Conservation (phyloP, 2,797 vertebrate genomes). For the Tokudaia muenninki region DNA sequence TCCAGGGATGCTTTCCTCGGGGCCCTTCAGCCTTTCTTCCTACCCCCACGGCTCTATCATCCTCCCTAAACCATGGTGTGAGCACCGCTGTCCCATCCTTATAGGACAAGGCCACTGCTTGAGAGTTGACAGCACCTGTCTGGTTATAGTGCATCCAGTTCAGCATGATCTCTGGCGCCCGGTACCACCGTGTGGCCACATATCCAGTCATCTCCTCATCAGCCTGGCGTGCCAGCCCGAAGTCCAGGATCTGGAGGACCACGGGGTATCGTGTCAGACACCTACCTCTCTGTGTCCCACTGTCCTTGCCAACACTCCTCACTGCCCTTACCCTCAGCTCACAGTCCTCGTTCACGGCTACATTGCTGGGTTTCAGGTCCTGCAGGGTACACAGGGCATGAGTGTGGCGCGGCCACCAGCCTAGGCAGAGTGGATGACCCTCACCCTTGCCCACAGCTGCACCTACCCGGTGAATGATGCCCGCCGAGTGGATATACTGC, state of each 20-base stretch:
- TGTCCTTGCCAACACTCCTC: rapidly evolving
- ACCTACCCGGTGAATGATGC: conserved; percentile 98
- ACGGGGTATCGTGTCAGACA: neutral
- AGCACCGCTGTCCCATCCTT: neutral
- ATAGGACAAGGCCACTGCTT: rapidly evolving
- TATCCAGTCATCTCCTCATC: conserved; percentile 99
- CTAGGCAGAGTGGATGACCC: neutral
- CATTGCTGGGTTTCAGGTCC: conserved; percentile 99
- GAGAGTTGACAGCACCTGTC: conserved; percentile 90
- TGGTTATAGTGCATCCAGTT: conserved; percentile 99
- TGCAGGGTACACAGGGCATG: conserved; percentile 77
- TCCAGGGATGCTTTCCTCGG: neutral
- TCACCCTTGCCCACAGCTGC: neutral
- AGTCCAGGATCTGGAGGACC: conserved; percentile 95
- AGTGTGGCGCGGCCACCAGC: neutral
- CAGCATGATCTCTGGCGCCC: conserved; percentile 99
- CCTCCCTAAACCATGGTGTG: neutral
- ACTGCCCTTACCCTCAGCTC: conserved; percentile 93
- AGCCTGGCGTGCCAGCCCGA: conserved; percentile 97
- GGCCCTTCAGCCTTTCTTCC: neutral
- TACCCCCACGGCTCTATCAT: neutral
- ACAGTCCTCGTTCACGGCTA: conserved; percentile 98
- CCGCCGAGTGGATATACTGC: conserved; percentile 99
- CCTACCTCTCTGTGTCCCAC: rapidly evolving
- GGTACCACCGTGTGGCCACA: conserved; percentile 98